Evolutionary conservation across 2,888 invertebrate species (phyloP).

Genomic region (Leptinotarsa rubiginosa): DNA sequence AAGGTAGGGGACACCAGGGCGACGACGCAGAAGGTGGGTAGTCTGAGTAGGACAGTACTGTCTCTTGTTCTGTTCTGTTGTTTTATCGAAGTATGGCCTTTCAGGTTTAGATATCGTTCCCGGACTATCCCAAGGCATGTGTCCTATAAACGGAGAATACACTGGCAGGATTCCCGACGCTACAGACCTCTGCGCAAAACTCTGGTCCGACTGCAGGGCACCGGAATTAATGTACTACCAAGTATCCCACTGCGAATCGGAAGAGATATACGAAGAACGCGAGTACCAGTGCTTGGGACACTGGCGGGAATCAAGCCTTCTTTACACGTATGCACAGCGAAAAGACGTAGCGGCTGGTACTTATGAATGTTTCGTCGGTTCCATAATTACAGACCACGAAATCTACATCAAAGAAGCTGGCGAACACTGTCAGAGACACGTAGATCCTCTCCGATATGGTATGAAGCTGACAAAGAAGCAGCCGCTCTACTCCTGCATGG

Average conservation of each 20-base stretch:
- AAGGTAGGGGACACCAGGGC: no score
- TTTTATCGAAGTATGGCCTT: constrained; percentile 8
- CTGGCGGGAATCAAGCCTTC: constrained; percentile 73
- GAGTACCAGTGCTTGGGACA: constrained; percentile 76
- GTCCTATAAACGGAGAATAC: constrained; percentile 76
- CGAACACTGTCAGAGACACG: constrained; percentile 72
- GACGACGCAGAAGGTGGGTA: no score
- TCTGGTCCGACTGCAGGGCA: constrained; percentile 75
- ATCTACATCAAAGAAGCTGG: constrained; percentile 77
- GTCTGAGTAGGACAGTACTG: no score
- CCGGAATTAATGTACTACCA: constrained; percentile 77
- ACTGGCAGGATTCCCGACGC: constrained; percentile 74
- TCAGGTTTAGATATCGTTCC: constrained; percentile 50
- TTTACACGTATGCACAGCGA: constrained; percentile 75
- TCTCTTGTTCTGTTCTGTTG: no score
- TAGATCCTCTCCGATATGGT: constrained; percentile 71
- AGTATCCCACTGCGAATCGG: constrained; percentile 72
- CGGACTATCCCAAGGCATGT: constrained; percentile 60
- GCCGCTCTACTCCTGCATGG: constrained; percentile 58
- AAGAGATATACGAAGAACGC: constrained; percentile 74
- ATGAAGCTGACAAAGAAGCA: constrained; percentile 72
- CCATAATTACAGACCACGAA: constrained; percentile 70
- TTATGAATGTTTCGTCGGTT: constrained; percentile 76
- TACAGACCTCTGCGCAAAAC: constrained; percentile 72
- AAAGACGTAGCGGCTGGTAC: constrained; percentile 70